phyloP scores from a whole-genome alignment of 2,888 invertebrate genomes.

The Bibio marci region DNA sequence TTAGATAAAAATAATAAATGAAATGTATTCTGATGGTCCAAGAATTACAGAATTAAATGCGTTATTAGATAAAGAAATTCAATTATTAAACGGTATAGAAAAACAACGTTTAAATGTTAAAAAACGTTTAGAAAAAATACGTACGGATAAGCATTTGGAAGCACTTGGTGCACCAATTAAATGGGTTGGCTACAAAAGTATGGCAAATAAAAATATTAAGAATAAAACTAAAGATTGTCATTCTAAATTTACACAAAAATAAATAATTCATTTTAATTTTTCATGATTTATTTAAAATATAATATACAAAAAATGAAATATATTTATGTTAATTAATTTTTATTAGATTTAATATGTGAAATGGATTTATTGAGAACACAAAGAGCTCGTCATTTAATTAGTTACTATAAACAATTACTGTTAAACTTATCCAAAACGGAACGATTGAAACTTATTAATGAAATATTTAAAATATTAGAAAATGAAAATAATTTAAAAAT shows the following conservation, averaged over 20 bases:
- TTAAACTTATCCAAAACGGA: not conserved
- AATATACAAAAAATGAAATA: not conserved
- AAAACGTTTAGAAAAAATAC: conserved; percentile 39
- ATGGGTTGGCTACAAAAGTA: conserved; percentile 58
- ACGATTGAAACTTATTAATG: not conserved
- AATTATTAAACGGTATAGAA: conserved; percentile 50
- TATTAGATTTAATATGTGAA: conserved; percentile 20
- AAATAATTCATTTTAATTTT: conserved; percentile 1
- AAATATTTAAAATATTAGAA: not conserved
- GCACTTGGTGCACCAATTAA: conserved; percentile 53
- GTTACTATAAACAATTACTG: conserved; percentile 49
- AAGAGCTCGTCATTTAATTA: conserved; percentile 54
- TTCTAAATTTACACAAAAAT: not conserved
- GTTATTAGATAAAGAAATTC: conserved; percentile 56
- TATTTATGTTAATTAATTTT: not conserved
- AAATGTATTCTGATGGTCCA: conserved; percentile 45
- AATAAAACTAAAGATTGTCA: not conserved
- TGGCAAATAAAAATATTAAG: conserved; percentile 9
- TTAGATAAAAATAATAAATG: conserved; percentile 43
- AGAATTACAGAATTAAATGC: conserved; percentile 52
- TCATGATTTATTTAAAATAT: not conserved
- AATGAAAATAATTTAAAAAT: not conserved
- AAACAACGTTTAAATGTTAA: conserved; percentile 42
- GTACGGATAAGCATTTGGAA: conserved; percentile 43
- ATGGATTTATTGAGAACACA: conserved; percentile 73